Conservation (phyloP, 2,888 invertebrate species). For the Aricia artaxerxes region DNA sequence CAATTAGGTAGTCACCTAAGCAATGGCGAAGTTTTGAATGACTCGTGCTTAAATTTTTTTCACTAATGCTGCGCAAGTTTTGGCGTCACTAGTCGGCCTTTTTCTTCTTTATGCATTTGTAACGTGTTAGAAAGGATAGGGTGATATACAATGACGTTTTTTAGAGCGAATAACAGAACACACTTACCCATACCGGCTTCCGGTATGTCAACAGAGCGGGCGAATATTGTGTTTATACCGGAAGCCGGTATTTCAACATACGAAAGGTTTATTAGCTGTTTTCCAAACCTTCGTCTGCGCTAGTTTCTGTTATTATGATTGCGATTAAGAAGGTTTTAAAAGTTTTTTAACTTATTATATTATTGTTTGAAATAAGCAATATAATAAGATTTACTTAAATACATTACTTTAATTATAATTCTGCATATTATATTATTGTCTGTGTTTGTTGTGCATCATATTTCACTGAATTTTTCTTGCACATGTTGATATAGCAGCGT, state of each 20-base stretch:
- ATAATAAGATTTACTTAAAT: too few relatives aligned
- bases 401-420: too few relatives aligned
- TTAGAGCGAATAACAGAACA: slow-evolving; percentile 30
- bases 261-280: too few relatives aligned
- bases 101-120: slow-evolving; percentile 31
- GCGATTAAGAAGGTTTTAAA: too few relatives aligned
- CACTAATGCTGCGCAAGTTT: slow-evolving; percentile 28
- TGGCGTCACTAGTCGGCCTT: slow-evolving; percentile 26
- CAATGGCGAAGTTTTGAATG: slow-evolving; percentile 30
- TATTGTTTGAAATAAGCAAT: too few relatives aligned
- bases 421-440: too few relatives aligned
- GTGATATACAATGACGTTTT: slow-evolving; percentile 20
- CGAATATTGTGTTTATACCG: slow-evolving; percentile 12
- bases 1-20: background rate
- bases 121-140: slow-evolving; percentile 31
- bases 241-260: slow-evolving; percentile 1
- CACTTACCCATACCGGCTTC: slow-evolving; percentile 26
- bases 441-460: too few relatives aligned
- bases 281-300: too few relatives aligned
- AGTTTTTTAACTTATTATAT: too few relatives aligned
- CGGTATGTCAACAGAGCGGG: background rate
- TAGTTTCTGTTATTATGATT: too few relatives aligned
- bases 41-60: slow-evolving; percentile 27
- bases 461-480: too few relatives aligned
- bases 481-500: too few relatives aligned